phyloP scores from a whole-genome alignment of 2,113 vertebrate species.

The Alligator sinensis region DNA sequence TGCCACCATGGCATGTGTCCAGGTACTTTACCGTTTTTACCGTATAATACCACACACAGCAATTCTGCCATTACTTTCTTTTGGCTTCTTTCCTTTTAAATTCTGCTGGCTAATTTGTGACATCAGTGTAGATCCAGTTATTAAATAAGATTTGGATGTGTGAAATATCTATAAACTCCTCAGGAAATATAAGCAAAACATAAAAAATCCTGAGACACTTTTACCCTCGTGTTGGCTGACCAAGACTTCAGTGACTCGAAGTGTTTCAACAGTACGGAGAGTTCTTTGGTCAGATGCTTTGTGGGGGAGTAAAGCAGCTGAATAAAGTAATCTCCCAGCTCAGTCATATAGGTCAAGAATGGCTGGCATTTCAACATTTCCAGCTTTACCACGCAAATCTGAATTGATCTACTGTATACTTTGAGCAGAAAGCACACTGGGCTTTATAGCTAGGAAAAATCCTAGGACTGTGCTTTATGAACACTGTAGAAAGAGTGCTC shows the following conservation, averaged over 20 bases:
- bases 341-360: conserved; percentile 3
- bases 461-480: accelerated
- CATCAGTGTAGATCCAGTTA: conserved; percentile 3
- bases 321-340: conserved; percentile 16
- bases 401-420: not conserved
- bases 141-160: not conserved
- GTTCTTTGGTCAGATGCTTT: conserved; percentile 6
- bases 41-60: not conserved
- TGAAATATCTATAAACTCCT: conserved; percentile 18
- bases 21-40: not conserved
- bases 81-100: not conserved
- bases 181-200: conserved; percentile 14
- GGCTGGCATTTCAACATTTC: conserved; percentile 22
- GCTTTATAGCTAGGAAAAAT: not conserved
- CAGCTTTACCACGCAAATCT: not conserved
- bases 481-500: not conserved
- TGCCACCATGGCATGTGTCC: not conserved
- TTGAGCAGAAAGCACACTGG: conserved; percentile 17
- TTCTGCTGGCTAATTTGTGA: not conserved
- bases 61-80: not conserved
- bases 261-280: not conserved
- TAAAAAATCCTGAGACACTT: conserved; percentile 3
- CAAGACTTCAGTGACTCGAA: not conserved
- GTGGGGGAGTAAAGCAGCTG: conserved; percentile 1
- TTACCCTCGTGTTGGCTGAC: not conserved